These are phyloP conservation scores for Hypocryptadius cinnamomeus DNA, from an alignment of 2,113 vertebrate genomes.

Conservation along the genomic window DNA sequence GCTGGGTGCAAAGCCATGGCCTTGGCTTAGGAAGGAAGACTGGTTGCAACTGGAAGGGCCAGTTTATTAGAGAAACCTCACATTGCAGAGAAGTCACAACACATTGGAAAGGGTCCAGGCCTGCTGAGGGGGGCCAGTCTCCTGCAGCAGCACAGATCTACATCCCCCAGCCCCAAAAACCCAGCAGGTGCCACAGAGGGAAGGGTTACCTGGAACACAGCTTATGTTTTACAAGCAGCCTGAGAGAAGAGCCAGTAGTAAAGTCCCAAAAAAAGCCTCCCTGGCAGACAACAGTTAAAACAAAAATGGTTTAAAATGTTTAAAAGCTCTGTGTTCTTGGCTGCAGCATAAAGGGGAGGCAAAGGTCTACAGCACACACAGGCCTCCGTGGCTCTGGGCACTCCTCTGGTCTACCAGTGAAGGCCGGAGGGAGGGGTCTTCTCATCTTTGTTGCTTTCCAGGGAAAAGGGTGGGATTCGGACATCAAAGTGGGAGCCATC, in stretches of 20 bases:
- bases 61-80: conserved; percentile 65
- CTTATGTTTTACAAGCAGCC: conserved; percentile 57
- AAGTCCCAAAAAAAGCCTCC: conserved; percentile 22
- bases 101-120: conserved; percentile 21
- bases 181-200: neutral
- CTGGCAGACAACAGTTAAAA: conserved; percentile 19
- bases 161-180: neutral
- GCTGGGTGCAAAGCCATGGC: neutral
- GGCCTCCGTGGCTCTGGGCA: neutral
- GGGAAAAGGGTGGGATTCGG: conserved; percentile 95
- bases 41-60: conserved; percentile 54
- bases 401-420: conserved; percentile 76
- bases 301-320: conserved; percentile 31
- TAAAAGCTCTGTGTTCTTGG: conserved; percentile 13
- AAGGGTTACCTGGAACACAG: conserved; percentile 38
- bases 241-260: conserved; percentile 46
- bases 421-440: conserved; percentile 95
- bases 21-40: conserved; percentile 40
- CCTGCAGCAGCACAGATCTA: neutral
- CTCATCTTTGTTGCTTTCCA: conserved; percentile 99
- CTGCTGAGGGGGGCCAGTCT: neutral
- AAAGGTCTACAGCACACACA: conserved; percentile 32
- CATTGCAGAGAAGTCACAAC: conserved; percentile 51
- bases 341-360: conserved; percentile 43
- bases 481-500: conserved; percentile 96